Conservation (phyloP, 2,888 invertebrate species). For the Mactromeris polynyma region DNA sequence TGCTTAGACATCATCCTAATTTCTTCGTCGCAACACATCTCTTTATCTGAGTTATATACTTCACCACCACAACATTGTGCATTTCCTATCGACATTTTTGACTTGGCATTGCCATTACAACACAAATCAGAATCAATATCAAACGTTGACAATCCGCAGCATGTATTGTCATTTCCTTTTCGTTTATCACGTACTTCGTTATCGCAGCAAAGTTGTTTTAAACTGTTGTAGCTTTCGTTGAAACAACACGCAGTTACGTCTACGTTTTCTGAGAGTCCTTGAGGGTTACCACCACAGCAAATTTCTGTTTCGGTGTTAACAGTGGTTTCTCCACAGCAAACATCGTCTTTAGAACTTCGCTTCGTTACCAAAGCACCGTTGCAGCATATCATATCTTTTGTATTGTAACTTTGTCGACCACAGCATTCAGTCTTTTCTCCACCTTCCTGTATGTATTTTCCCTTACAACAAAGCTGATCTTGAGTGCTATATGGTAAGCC, state of each 20-base stretch:
- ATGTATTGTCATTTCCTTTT: constrained; percentile 21
- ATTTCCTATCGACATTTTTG: not conserved
- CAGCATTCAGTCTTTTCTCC: constrained; percentile 45
- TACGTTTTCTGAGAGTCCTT: constrained; percentile 11
- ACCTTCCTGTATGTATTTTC: constrained; percentile 25
- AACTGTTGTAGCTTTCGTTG: constrained; percentile 28
- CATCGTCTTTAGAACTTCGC: constrained; percentile 24
- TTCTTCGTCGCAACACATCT: constrained; percentile 36
- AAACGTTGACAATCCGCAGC: constrained; percentile 43
- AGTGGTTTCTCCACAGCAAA: constrained; percentile 41
- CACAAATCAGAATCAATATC: constrained; percentile 38
- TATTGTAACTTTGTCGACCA: constrained; percentile 36
- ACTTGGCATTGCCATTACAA: constrained; percentile 28
- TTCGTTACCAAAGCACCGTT: constrained; percentile 14
- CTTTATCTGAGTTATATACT: constrained; percentile 27
- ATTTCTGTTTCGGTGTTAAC: constrained; percentile 30
- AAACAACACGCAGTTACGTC: constrained; percentile 35
- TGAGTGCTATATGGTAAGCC: constrained; percentile 23
- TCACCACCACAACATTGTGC: constrained; percentile 47
- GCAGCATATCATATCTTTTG: constrained; percentile 28
- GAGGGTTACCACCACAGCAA: constrained; percentile 37
- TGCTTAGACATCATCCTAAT: constrained; percentile 21
- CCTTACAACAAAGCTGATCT: constrained; percentile 37
- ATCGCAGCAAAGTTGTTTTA: constrained; percentile 33
- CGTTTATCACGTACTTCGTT: constrained; percentile 28